phyloP scores from a whole-genome alignment of 2,888 invertebrate genomes.

The Pemphredon lugubris region DNA sequence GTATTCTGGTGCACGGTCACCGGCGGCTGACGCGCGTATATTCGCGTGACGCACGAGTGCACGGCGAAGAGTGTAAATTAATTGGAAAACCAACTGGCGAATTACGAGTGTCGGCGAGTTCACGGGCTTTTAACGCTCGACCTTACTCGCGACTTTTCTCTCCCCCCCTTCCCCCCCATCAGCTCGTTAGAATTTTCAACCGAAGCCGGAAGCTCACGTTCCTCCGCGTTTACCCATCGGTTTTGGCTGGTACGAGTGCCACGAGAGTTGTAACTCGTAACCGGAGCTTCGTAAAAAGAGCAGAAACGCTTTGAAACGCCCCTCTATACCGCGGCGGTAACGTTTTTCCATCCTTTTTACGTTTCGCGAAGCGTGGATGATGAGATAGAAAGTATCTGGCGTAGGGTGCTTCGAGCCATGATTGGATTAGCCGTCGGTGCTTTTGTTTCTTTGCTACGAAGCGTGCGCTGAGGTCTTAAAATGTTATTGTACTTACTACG shows the following conservation, averaged over 20 bases:
- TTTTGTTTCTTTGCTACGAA: neutral
- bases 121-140: too few relatives aligned
- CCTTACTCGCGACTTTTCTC: too few relatives aligned
- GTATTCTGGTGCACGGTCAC: too few relatives aligned
- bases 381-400: neutral
- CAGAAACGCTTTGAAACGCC: neutral
- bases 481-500: too few relatives aligned
- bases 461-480: too few relatives aligned
- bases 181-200: too few relatives aligned
- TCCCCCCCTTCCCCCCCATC: too few relatives aligned
- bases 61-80: conserved; percentile 1
- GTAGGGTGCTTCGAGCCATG: neutral
- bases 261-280: conserved; percentile 25
- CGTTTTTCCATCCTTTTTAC: conserved; percentile 4
- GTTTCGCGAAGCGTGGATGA: neutral
- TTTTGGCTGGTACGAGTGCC: conserved; percentile 14
- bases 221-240: conserved; percentile 19
- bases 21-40: too few relatives aligned
- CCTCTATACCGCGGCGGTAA: neutral
- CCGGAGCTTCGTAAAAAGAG: conserved; percentile 27
- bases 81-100: neutral
- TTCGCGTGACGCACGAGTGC: conserved; percentile 22
- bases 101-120: too few relatives aligned
- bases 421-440: neutral
- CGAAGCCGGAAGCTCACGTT: conserved; percentile 4